These are phyloP conservation scores for Drosophila rhopaloa DNA, from an alignment of 1,140 invertebrate species.

Conservation along the genomic window DNA sequence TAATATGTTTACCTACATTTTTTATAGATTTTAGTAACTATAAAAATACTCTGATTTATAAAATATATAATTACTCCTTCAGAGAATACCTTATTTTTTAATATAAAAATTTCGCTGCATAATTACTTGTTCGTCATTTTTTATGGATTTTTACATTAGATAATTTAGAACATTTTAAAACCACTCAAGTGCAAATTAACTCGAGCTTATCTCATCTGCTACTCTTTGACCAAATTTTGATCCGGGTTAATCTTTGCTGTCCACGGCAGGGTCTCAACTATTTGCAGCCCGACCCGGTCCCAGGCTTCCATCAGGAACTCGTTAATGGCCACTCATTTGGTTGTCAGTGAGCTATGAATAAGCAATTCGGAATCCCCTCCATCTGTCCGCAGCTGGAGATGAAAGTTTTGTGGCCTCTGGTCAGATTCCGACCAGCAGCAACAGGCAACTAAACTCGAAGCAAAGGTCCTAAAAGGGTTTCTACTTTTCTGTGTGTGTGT, in stretches of 20 bases:
- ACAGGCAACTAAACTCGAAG: constrained; percentile 11
- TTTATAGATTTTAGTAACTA: no score
- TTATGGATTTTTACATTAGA: not conserved
- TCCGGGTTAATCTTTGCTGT: constrained; percentile 49
- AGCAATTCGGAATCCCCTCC: constrained; percentile 31
- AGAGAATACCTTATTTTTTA: no score
- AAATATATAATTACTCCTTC: no score
- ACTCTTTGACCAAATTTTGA: constrained; percentile 30
- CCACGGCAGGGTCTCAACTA: constrained; percentile 22
- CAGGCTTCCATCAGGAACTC: constrained; percentile 29
- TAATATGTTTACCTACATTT: no score
- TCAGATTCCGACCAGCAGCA: constrained; percentile 38
- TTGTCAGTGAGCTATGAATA: constrained; percentile 60
- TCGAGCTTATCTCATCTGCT: constrained; percentile 24
- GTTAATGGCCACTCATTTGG: constrained; percentile 60
- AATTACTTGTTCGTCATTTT: no score
- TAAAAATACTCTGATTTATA: no score
- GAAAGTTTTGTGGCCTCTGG: constrained; percentile 54
- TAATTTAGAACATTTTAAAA: constrained; percentile 5
- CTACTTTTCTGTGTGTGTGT: not conserved
- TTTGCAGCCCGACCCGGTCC: not conserved
- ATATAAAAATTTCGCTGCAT: no score
- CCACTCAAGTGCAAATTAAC: constrained; percentile 20
- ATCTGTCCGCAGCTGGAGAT: constrained; percentile 29
- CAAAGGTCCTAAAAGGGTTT: constrained; percentile 14